These are phyloP conservation scores for Tragelaphus strepsiceros DNA, from an alignment of 2,113 vertebrate genomes.

Conservation along the genomic window DNA sequence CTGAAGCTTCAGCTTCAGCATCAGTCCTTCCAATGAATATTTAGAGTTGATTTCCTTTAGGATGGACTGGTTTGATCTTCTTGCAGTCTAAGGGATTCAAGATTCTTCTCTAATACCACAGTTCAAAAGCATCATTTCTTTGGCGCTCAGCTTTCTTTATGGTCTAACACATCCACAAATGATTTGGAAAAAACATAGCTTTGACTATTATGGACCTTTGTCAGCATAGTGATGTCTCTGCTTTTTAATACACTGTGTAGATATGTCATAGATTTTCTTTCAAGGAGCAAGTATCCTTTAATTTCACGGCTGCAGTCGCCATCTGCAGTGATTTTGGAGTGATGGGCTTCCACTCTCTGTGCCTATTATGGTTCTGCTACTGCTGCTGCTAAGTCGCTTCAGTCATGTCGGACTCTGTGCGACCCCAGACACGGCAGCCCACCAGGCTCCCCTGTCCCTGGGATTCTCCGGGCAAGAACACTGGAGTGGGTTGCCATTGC, in stretches of 20 bases:
- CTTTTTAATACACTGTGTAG: neutral
- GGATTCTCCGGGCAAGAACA: no score
- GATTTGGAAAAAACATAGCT: neutral
- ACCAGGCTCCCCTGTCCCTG: no score
- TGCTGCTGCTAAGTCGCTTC: no score
- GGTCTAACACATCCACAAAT: neutral
- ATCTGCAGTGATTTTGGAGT: neutral
- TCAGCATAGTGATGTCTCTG: neutral
- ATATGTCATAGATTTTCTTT: neutral
- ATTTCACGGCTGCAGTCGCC: neutral
- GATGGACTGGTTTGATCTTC: neutral
- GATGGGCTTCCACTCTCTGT: neutral
- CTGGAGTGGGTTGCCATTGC: no score
- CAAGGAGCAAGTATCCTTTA: neutral
- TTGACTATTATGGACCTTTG: neutral
- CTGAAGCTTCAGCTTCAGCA: neutral
- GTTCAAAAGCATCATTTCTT: neutral
- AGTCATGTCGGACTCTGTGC: no score
- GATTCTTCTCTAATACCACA: neutral
- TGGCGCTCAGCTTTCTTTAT: neutral
- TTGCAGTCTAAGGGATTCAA: neutral
- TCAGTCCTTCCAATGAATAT: neutral
- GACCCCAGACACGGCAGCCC: no score
- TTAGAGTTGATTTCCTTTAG: neutral
- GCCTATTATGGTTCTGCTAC: no score